These are phyloP conservation scores for Marcusenius ussheri DNA, from an alignment of 2,113 vertebrate genomes.

Conservation along the genomic window DNA sequence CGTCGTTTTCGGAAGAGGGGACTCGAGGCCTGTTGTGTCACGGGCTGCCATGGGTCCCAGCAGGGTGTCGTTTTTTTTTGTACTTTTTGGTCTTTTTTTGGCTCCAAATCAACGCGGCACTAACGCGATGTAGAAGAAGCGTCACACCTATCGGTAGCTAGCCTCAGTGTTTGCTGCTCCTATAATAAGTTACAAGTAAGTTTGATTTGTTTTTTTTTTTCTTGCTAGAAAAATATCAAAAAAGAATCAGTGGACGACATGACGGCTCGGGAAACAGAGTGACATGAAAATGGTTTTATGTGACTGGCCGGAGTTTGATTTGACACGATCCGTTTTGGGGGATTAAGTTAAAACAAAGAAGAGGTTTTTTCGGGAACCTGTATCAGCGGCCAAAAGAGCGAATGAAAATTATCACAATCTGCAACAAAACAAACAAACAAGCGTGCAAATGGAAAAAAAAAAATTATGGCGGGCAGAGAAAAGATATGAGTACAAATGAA, in stretches of 20 bases:
- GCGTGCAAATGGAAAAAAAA: not conserved
- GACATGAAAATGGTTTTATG: not conserved
- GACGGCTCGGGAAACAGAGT: not conserved
- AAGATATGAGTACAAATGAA: not conserved
- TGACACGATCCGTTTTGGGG: not conserved
- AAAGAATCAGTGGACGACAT: not conserved
- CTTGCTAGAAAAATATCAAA: not conserved
- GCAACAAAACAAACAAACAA: not conserved
- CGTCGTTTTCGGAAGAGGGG: slow-evolving; percentile 52
- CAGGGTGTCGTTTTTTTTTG: not conserved
- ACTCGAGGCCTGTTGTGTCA: slow-evolving; percentile 49
- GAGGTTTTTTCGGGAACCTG: not conserved
- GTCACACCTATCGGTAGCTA: not conserved
- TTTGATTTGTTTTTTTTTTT: not conserved
- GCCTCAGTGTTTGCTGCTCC: not conserved
- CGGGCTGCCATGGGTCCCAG: not conserved
- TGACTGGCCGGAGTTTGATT: not conserved
- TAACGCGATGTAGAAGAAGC: not conserved
- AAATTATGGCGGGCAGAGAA: not conserved
- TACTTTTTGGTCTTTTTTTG: not conserved
- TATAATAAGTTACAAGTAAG: not conserved
- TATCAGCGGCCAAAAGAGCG: not conserved
- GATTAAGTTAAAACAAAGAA: not conserved
- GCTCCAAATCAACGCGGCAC: not conserved
- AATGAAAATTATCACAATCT: not conserved